phyloP scores from a whole-genome alignment of 92 coral and sea anemone genomes.

The Epizoanthus scotinus region DNA sequence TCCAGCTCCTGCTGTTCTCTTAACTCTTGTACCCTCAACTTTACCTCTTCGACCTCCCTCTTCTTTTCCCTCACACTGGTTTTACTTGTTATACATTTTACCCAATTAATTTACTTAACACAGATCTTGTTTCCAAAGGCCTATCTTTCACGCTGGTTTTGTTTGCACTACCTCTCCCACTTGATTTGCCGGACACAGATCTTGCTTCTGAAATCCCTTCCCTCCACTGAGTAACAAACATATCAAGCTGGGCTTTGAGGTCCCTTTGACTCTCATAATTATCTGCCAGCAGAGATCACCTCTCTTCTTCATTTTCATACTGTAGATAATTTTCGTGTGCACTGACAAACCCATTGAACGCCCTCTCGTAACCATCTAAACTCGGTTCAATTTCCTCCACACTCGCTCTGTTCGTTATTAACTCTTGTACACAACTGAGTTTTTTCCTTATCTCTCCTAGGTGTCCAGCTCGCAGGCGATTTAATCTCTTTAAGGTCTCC shows the following conservation, averaged over 20 bases:
- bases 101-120: not conserved
- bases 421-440: not conserved
- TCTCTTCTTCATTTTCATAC: constrained; percentile 1
- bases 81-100: too few relatives aligned
- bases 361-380: constrained; percentile 12
- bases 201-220: too few relatives aligned
- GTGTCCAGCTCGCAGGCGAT: constrained; percentile 27
- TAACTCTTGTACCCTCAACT: not conserved
- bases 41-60: not conserved
- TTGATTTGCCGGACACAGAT: too few relatives aligned
- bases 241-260: too few relatives aligned
- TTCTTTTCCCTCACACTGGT: not conserved
- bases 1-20: not conserved
- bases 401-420: not conserved
- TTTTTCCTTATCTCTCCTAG: constrained; percentile 26
- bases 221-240: too few relatives aligned
- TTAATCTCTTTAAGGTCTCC: not conserved
- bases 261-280: not conserved
- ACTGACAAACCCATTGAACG: constrained; percentile 8
- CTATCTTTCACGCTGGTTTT: not conserved
- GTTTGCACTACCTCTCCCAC: not conserved
- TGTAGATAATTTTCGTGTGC: constrained; percentile 21
- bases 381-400: constrained; percentile 12
- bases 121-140: not conserved
- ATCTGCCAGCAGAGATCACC: not conserved